Conservation (phyloP, 2,797 vertebrate genomes). For the Cygnus olor region DNA sequence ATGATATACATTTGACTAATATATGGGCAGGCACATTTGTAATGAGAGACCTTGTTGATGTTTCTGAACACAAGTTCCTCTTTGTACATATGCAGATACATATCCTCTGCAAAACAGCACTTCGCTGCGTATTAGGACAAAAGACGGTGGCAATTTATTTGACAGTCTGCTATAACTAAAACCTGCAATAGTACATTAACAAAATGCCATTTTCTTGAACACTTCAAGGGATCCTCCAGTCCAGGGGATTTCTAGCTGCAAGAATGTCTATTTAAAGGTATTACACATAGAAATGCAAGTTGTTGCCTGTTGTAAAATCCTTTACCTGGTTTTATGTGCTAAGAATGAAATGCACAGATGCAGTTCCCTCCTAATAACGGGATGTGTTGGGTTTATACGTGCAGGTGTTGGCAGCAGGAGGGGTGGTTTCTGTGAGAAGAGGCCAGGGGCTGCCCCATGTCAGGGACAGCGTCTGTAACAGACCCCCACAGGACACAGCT, state of each 20-base stretch:
- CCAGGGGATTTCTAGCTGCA: neutral
- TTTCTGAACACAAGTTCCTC: neutral
- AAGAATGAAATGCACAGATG: neutral
- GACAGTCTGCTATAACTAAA: neutral
- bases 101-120: neutral
- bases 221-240: neutral
- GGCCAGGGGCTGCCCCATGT: too few species aligned
- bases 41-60: slow-evolving; percentile 32
- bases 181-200: neutral
- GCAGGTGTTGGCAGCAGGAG: too few species aligned
- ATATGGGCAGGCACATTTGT: slow-evolving; percentile 1
- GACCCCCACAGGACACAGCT: neutral
- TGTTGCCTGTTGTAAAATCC: neutral
- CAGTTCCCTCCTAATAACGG: neutral
- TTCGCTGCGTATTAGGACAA: neutral
- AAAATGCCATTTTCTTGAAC: neutral
- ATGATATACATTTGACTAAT: slow-evolving; percentile 9
- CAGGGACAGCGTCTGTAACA: neutral
- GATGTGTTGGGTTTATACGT: neutral
- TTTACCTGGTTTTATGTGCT: neutral
- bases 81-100: neutral
- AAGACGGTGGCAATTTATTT: neutral
- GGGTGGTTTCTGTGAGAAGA: too few species aligned
- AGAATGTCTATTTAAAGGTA: neutral
- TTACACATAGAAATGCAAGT: neutral